Evolutionary conservation across 1,140 invertebrate genomes (phyloP).

Genomic region (Drosophila setifemur): DNA sequence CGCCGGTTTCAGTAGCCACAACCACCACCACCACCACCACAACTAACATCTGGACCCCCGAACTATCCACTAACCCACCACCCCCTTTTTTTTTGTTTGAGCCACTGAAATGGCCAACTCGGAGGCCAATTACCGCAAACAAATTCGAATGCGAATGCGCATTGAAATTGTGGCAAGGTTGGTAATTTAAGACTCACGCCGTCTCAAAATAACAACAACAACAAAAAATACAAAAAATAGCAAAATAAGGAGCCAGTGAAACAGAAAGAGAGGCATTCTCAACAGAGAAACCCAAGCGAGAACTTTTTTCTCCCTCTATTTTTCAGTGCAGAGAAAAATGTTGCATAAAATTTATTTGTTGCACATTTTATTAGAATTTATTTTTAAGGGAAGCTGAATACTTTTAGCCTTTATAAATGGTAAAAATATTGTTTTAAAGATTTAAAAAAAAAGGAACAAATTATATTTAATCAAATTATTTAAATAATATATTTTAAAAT

Average conservation of each 20-base stretch:
- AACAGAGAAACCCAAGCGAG: conserved; percentile 36
- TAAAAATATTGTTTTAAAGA: no score
- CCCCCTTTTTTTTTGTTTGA: not conserved
- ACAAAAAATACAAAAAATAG: no score
- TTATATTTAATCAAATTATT: no score
- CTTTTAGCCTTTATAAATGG: no score
- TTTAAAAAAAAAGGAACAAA: no score
- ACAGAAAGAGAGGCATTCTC: conserved; percentile 24
- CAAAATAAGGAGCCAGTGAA: conserved; percentile 10
- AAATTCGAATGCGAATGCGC: conserved; percentile 80
- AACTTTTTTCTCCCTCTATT: no score
- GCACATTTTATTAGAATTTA: no score
- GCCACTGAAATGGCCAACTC: conserved; percentile 37
- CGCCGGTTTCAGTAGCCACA: conserved; percentile 49
- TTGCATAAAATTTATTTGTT: no score
- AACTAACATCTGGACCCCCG: conserved; percentile 39
- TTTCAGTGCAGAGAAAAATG: no score
- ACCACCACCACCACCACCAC: conserved; percentile 3
- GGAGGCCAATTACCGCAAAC: conserved; percentile 77
- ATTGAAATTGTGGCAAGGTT: conserved; percentile 81
- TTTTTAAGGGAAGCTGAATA: no score
- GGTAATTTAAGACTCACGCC: conserved; percentile 81
- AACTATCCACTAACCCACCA: conserved; percentile 5
- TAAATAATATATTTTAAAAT: no score
- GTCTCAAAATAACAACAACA: conserved; percentile 13